Conservation (phyloP, 1,140 invertebrate genomes). For the Eumaeus atala region DNA sequence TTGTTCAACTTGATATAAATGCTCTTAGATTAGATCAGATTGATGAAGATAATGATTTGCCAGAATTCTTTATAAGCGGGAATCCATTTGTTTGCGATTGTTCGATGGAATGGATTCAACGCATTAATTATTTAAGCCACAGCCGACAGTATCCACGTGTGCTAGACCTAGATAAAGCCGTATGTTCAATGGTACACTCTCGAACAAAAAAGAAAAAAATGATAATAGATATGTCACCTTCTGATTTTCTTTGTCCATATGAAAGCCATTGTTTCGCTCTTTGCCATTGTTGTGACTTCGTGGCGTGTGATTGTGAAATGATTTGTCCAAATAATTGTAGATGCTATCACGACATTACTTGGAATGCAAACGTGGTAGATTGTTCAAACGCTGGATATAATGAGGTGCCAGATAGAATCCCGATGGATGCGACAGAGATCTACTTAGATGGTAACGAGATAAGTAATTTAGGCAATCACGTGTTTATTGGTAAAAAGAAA, state of each 20-base stretch:
- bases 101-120: slow-evolving; percentile 89
- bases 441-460: slow-evolving; percentile 92
- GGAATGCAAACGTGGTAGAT: slow-evolving; percentile 93
- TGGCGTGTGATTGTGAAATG: slow-evolving; percentile 94
- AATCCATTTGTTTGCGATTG: slow-evolving; percentile 90
- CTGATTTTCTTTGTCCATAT: slow-evolving; percentile 90
- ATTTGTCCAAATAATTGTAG: slow-evolving; percentile 90
- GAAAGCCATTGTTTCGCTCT: slow-evolving; percentile 91
- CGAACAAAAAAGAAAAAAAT: slow-evolving; percentile 81
- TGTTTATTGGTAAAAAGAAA: slow-evolving; percentile 91
- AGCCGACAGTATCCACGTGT: slow-evolving; percentile 86
- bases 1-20: slow-evolving; percentile 82
- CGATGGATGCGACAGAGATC: slow-evolving; percentile 93
- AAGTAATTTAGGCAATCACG: slow-evolving; percentile 85
- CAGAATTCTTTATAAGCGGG: slow-evolving; percentile 85
- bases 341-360: slow-evolving; percentile 93
- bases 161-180: slow-evolving; percentile 88
- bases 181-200: slow-evolving; percentile 86
- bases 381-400: slow-evolving; percentile 85
- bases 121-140: slow-evolving; percentile 82
- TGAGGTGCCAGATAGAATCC: slow-evolving; percentile 84
- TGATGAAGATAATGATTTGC: slow-evolving; percentile 78
- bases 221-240: slow-evolving; percentile 84
- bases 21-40: slow-evolving; percentile 81
- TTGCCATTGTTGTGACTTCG: slow-evolving; percentile 93